Conservation (phyloP, 2,888 invertebrate genomes). For the Stenoptilia bipunctidactyla region DNA sequence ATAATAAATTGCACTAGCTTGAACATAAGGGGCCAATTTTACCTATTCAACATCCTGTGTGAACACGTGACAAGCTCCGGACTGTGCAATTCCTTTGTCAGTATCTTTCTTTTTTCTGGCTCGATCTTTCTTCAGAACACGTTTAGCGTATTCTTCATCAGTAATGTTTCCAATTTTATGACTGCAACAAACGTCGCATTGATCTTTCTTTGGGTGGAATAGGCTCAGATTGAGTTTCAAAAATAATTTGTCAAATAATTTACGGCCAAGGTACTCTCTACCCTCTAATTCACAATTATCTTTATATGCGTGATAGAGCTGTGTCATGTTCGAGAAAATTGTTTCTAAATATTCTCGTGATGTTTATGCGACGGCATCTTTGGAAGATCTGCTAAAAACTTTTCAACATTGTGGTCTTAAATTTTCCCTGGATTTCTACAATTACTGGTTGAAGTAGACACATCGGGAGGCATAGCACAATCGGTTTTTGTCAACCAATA, state of each 20-base stretch:
- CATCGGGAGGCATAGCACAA: conserved; percentile 10
- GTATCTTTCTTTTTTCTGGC: conserved; percentile 18
- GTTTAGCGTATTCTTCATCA: conserved; percentile 13
- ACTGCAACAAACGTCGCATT: conserved; percentile 15
- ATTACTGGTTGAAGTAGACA: conserved; percentile 13
- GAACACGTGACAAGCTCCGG: conserved; percentile 18
- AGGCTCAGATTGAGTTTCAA: conserved; percentile 19
- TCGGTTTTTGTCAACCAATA: conserved; percentile 5
- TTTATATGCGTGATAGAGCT: conserved; percentile 14
- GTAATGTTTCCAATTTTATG: conserved; percentile 18
- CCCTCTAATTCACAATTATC: conserved; percentile 14
- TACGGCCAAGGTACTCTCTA: conserved; percentile 15
- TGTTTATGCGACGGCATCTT: conserved; percentile 19
- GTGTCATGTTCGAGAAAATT: conserved; percentile 14
- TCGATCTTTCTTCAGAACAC: conserved; percentile 14
- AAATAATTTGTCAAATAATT: conserved; percentile 18
- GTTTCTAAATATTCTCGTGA: conserved; percentile 19
- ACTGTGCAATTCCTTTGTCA: conserved; percentile 14
- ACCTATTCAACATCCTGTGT: conserved; percentile 21
- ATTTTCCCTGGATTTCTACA: conserved; percentile 15
- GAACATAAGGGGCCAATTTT: conserved; percentile 18
- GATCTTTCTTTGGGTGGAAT: conserved; percentile 16
- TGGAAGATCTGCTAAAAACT: conserved; percentile 16
- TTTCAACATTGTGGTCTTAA: conserved; percentile 16
- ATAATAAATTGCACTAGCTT: conserved; percentile 21